Evolutionary conservation across 2,797 vertebrate genomes (phyloP), one percentile per base, ranked within the genome.

Genomic region (Coregonus ussuriensis): DNA sequence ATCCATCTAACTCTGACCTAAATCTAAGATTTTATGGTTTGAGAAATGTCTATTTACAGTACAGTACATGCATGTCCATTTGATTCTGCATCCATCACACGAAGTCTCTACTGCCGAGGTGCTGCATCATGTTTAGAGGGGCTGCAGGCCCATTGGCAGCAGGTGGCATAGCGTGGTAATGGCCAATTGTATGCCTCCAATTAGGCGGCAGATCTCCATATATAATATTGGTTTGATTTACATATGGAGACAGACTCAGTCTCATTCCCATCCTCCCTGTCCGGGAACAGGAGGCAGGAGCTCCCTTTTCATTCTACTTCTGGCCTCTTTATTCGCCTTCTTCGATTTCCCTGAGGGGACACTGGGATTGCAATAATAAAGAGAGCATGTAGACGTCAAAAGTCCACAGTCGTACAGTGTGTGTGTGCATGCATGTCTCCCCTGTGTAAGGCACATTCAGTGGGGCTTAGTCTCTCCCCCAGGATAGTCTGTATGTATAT

Each of bases 211-310:
- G 9, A 2, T 47, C 74, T 77, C n/a, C 74, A 82, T 79, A 73
- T 82, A 79, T 85, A 86, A 83, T 81, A 81, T 72, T 74, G 78
- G 68, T 83, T 83, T 88, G 77, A 86, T 86, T 90, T 83, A 80
- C 85, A 83, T 66, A 76, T 11, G 37, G 2, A 72, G 76, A 80
- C 86, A 72, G 76, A 79, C 84, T 75, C 79, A 76, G 54, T 67
- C 65, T 51, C 82, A 71, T 78, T 47, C 41, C 76, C 31, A 71
- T 66, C 62, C 74, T 71, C 59, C 65, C 25, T 21, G 67, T 65
- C 33, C 77, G 37, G 29, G 56, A 74, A 41, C 18, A 74, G 21
- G 37, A 13, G 7, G 66, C 13, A 11, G 18, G 52, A 56, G 6
- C 72, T 33, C 18, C 35, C 56, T 33, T 0, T 4, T 59, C 78